A percentile compares a stretch with the other conserved stretches of the same genome.
Evolutionary conservation across 2,888 invertebrate genomes (phyloP).

Genomic region (Cataglyphis altisquamis): DNA sequence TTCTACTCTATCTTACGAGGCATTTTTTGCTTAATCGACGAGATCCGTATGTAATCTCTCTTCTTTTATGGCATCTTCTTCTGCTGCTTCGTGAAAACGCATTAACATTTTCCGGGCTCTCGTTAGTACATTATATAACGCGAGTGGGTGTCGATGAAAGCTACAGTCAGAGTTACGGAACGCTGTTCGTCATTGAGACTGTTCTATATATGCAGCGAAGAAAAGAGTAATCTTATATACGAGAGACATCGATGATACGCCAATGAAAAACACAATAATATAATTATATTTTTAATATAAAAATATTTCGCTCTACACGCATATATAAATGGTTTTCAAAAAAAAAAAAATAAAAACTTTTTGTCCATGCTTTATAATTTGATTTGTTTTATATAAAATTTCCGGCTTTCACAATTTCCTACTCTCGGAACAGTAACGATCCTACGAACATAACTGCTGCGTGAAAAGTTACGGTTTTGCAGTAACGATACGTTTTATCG

Average conservation of each 20-base stretch:
- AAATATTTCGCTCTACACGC: neutral
- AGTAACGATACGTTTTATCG: neutral
- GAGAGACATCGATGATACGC: neutral
- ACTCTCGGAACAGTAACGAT: neutral
- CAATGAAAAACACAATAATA: neutral
- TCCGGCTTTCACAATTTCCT: neutral
- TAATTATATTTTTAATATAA: neutral
- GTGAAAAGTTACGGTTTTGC: neutral
- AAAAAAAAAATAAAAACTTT: neutral
- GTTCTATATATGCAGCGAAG: conserved; percentile 57
- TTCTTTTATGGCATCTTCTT: neutral
- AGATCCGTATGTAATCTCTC: neutral
- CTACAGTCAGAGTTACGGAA: conserved; percentile 64
- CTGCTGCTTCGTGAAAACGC: conserved; percentile 3
- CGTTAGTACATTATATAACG: conserved; percentile 67
- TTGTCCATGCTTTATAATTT: neutral
- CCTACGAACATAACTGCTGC: neutral
- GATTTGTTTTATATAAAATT: neutral
- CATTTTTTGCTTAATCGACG: neutral
- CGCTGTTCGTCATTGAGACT: conserved; percentile 66
- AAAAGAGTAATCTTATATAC: conserved; percentile 37
- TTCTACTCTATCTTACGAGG: neutral
- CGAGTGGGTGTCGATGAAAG: conserved; percentile 74
- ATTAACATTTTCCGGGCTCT: conserved; percentile 9
- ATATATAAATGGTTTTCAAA: neutral